Conservation (phyloP, 2,797 vertebrate species). For the Myotis vivesi region DNA sequence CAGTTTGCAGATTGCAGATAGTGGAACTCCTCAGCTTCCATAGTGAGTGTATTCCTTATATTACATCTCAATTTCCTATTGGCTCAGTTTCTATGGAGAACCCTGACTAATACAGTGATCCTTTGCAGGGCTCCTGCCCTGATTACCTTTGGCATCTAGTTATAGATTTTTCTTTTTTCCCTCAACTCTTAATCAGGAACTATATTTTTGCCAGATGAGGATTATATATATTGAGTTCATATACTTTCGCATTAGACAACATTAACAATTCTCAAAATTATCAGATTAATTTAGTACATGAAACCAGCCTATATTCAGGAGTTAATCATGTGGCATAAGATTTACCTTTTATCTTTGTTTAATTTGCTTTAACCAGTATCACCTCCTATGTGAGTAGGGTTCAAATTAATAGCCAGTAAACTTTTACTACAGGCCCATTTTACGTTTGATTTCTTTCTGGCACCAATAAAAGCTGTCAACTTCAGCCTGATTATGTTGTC, state of each 20-base stretch:
- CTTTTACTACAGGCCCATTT: background rate
- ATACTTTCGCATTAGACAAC: background rate
- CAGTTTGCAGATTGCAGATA: background rate
- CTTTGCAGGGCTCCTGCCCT: background rate
- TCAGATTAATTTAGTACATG: background rate
- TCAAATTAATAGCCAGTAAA: background rate
- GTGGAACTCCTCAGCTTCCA: background rate
- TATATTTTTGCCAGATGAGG: constrained; percentile 33
- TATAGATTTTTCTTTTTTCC: constrained; percentile 4
- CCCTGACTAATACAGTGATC: background rate
- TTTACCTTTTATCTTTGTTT: background rate
- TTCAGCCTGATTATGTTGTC: background rate
- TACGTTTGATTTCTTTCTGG: constrained; percentile 6
- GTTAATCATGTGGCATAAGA: background rate
- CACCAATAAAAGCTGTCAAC: background rate
- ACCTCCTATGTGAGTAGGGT: background rate
- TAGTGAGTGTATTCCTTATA: background rate
- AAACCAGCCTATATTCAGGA: background rate
- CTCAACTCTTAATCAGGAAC: constrained; percentile 18
- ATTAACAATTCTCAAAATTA: constrained; percentile 35
- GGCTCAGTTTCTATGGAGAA: background rate
- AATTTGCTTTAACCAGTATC: constrained; percentile 21
- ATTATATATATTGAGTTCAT: background rate
- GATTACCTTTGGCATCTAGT: constrained; percentile 31
- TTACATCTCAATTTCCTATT: background rate